Evolutionary conservation across 2,888 invertebrate species (phyloP).

Genomic region (Hydropsyche betteni): DNA sequence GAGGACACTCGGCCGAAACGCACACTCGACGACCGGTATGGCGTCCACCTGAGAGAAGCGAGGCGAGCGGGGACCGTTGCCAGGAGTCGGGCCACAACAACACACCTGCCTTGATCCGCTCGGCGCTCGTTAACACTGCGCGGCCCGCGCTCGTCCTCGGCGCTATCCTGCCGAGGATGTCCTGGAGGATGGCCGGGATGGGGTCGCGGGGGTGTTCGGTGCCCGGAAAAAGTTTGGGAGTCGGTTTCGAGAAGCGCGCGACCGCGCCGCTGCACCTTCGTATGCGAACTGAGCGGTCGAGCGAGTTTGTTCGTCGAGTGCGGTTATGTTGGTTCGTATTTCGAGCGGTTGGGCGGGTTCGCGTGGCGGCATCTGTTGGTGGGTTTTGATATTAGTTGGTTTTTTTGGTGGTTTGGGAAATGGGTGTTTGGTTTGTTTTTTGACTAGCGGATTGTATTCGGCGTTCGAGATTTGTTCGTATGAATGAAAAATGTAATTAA

Average conservation of each 20-base stretch:
- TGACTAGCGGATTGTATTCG: too few relatives aligned
- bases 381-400: too few relatives aligned
- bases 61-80: neutral
- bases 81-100: slow-evolving; percentile 20
- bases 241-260: neutral
- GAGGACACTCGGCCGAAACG: too few relatives aligned
- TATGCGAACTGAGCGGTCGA: neutral
- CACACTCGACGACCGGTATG: neutral
- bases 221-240: neutral
- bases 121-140: neutral
- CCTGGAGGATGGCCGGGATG: neutral
- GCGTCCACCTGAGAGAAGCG: slow-evolving; percentile 6
- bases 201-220: neutral
- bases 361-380: too few relatives aligned
- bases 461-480: too few relatives aligned
- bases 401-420: too few relatives aligned
- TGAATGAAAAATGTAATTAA: too few relatives aligned
- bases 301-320: too few relatives aligned
- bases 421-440: too few relatives aligned
- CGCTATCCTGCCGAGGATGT: neutral
- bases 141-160: neutral
- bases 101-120: neutral
- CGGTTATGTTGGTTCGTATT: too few relatives aligned
- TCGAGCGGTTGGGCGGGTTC: too few relatives aligned
- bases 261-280: neutral